Evolutionary conservation across 2,888 invertebrate species (phyloP), one percentile per base, ranked within the genome.

Genomic region (Girardia tigrina): DNA sequence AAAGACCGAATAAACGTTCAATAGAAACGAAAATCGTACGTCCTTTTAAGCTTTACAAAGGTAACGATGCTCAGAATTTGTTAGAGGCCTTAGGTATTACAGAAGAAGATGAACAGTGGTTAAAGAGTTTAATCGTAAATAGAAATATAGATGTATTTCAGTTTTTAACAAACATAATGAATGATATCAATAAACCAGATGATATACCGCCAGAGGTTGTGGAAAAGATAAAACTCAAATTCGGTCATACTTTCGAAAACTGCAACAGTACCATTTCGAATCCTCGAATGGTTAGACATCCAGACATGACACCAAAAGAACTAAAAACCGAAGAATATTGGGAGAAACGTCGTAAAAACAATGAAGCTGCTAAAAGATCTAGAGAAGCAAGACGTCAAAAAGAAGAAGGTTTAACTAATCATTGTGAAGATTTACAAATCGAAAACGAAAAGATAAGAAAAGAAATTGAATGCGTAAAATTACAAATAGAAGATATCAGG

Each of bases 271-370:
- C 56, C 20, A 56, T 56, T 56, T 56, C 56, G 6, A 74, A 74
- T 56, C 74, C 74, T 4, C 20, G 74, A 20, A 74, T 74, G 74
- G 42, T 42, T 23, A 56, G 74, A 6, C 74, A 74, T 56, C 74
- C 74, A 2, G 69, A 74, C 26, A 74, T 74, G 74, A 74, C 74
- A 23, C 74, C 74, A 8, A 27, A 56, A 23, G 74, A 74, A 42
- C 20, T 27, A 70, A 74, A 74, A 56, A 42, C 36, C 74, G 28
- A 26, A 26, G 26, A 26, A 12, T 74, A 74, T 56, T 74, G 74
- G 74, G 74, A 74, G 23, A 42, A 42, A 69, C 74, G 74, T 6
- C 74, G 74, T 27, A 74, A 74, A 28, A 74, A 74, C 71, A 74
- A 74, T 42, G 74, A 74, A 26, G 74, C 74, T 2, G 74, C 74